Evolutionary conservation across 1,140 invertebrate genomes (phyloP).

Genomic region (Eupristina koningsbergeri): DNA sequence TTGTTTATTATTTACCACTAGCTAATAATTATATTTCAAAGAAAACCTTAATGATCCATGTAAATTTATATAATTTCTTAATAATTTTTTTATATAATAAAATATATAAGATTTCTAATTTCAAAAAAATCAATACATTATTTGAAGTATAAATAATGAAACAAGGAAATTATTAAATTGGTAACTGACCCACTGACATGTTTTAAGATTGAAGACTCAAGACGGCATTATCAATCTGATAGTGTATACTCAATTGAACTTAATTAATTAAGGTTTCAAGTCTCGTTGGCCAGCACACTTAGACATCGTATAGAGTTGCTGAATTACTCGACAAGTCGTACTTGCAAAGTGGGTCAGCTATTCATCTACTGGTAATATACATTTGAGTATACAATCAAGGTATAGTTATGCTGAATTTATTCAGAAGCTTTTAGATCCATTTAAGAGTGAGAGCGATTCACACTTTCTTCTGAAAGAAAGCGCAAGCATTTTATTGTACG

Average conservation of each 20-base stretch:
- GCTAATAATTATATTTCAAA: too few species aligned
- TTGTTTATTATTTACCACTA: too few species aligned
- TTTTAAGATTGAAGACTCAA: neutral
- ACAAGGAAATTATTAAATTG: constrained; percentile 1
- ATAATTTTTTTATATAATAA: too few species aligned
- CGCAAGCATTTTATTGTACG: neutral
- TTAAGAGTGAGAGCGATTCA: constrained; percentile 35
- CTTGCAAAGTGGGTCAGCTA: constrained; percentile 27
- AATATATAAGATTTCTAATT: neutral
- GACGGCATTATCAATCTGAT: neutral
- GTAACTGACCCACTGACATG: constrained; percentile 33
- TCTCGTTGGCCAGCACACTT: neutral
- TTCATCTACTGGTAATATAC: neutral
- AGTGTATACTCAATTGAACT: constrained; percentile 19
- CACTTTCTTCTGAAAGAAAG: neutral
- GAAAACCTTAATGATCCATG: too few species aligned
- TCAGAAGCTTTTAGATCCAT: constrained; percentile 10
- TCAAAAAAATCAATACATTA: too few species aligned
- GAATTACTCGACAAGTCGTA: neutral
- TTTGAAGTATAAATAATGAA: neutral
- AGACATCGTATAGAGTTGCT: neutral
- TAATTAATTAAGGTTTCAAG: constrained; percentile 47
- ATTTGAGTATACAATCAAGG: neutral
- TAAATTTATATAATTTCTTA: too few species aligned
- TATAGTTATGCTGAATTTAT: neutral